These are phyloP conservation scores for Acinonyx jubatus DNA, from an alignment of 2,113 vertebrate species.

Conservation along the genomic window DNA sequence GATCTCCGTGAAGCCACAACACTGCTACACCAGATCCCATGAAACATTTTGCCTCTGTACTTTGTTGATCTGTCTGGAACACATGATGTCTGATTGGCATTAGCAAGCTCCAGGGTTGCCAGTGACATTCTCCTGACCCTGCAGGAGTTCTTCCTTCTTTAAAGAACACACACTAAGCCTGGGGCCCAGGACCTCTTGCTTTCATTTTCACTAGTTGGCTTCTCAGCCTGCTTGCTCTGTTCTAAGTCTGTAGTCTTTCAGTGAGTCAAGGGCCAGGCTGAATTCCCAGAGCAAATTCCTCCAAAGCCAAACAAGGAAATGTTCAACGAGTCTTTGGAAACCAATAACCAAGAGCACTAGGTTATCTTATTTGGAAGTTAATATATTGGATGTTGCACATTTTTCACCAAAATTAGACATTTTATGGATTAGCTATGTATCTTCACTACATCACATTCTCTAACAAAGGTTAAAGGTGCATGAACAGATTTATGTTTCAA, in stretches of 20 bases:
- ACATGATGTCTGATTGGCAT: neutral
- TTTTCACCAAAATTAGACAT: slow-evolving; percentile 2
- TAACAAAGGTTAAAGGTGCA: neutral
- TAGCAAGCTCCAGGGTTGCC: neutral
- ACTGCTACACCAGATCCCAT: accelerated
- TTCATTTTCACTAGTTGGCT: slow-evolving; percentile 65
- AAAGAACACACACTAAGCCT: slow-evolving; percentile 49
- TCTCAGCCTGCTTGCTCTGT: slow-evolving; percentile 62
- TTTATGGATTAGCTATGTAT: neutral
- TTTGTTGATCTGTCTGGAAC: neutral
- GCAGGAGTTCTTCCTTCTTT: slow-evolving; percentile 51
- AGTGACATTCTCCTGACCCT: slow-evolving; percentile 58
- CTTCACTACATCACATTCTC: neutral
- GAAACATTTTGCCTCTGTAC: neutral
- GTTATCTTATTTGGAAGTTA: slow-evolving; percentile 41
- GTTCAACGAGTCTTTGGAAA: slow-evolving; percentile 61
- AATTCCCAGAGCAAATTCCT: slow-evolving; percentile 75
- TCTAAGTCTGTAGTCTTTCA: slow-evolving; percentile 51
- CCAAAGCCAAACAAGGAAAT: slow-evolving; percentile 81
- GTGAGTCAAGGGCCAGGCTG: slow-evolving; percentile 75
- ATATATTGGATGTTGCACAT: neutral
- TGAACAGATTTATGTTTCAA: neutral
- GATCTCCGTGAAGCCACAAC: neutral
- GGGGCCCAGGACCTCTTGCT: slow-evolving; percentile 48
- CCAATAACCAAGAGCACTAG: slow-evolving; percentile 48